Evolutionary conservation across 2,888 invertebrate species (phyloP), one percentile per base, ranked within the genome.

Genomic region (Stratiomys singularior): DNA sequence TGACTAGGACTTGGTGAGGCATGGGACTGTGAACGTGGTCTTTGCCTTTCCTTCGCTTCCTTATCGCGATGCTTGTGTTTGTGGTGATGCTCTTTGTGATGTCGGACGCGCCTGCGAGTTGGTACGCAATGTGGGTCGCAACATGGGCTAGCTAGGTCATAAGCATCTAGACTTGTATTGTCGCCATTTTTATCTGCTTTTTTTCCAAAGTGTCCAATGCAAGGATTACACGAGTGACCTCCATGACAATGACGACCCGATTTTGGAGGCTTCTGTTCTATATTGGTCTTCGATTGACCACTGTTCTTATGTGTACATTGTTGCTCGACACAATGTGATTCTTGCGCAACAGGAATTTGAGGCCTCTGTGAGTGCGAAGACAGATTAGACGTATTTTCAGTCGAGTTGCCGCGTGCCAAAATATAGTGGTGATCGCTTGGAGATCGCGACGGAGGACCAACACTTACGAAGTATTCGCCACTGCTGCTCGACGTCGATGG

Each of bases 61-160:
- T 90, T 89, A 56, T 90, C 90, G 7, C 85, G 83, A 81, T 87
- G 89, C 83, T 90, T 90, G 74, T 91, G 91, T 84, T 90, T 91
- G 81, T 89, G 88, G 79, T 88, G 87, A 82, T 91, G 90, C 82
- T 92, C 92, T 83, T 93, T 92, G 60, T 89, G 89, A 81, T 88
- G 88, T 7, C 89, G 87, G 52, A 89, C 87, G 27, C 89, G 85
- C 47, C 90, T 83, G 21, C 89, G 84, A 76, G 91, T 91, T 2
- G 95, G 95, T 69, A 95, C 94, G 84, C 95, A 96, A 82, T 94
- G 93, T 0, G 95, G 93, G 85, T 95, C 94, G 85, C 95, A 95
- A 84, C 95, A 95, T 0, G 95, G 94, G 84, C 94, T 94, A 0
- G 95, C 95, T 69, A 95, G 88, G 84, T 95, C 95, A 82, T 96